Conservation (phyloP, 1,140 invertebrate genomes). For the Lanistes nyassanus region DNA sequence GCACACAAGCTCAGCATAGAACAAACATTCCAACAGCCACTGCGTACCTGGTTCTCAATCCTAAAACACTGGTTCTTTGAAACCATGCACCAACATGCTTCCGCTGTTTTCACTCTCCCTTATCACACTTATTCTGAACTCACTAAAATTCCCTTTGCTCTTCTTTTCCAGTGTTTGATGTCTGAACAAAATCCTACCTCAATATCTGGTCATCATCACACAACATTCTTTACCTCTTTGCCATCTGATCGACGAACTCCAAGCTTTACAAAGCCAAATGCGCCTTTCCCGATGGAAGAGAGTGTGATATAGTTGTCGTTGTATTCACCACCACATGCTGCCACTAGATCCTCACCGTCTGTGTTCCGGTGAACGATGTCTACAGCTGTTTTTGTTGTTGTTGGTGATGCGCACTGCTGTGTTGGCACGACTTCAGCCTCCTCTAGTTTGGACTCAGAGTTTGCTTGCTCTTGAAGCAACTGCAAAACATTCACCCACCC, state of each 20-base stretch:
- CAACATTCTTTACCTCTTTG: constrained; percentile 66
- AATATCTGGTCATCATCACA: no score
- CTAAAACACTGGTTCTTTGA: no score
- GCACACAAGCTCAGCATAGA: no score
- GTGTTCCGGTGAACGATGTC: not conserved
- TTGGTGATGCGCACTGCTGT: not conserved
- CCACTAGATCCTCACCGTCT: constrained; percentile 67
- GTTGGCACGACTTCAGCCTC: constrained; percentile 1
- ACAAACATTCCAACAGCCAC: no score
- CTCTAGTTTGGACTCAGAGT: constrained; percentile 35
- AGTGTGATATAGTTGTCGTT: constrained; percentile 76
- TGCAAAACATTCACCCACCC: constrained; percentile 21
- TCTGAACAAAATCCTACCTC: not conserved
- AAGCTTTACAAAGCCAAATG: constrained; percentile 80
- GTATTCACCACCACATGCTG: constrained; percentile 72
- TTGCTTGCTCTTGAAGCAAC: constrained; percentile 34
- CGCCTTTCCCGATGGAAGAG: constrained; percentile 80
- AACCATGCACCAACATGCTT: no score
- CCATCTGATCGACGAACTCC: constrained; percentile 74
- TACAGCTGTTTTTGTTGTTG: not conserved
- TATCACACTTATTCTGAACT: no score
- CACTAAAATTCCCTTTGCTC: not conserved
- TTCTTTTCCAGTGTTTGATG: not conserved
- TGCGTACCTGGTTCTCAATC: no score
- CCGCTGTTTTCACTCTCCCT: no score